Base-by-base conservation (phyloP, 2,888 invertebrate species). In the Hypolimnas misippus region DNA sequence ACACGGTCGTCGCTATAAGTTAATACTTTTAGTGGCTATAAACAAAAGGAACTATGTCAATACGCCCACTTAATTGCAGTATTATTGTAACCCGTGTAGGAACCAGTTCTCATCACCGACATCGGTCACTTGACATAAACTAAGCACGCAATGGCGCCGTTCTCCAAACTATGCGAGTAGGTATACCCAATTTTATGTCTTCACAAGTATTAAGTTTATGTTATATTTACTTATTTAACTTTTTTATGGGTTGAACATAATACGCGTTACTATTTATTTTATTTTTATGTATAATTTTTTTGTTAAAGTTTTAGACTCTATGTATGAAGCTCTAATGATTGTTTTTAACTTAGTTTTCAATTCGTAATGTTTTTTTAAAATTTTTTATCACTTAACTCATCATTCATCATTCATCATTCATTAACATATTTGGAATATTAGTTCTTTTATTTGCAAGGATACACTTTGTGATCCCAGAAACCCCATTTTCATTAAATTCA, bases 51-150 rank as follows among this genome's bases (percentile, higher is more conserved):
- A 67, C 55, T 65, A 46, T 54, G 58, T 67, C 62, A 66, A 66
- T 50, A 67, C 66, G 65, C 65, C 69, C 60, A 67, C 65, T 58
- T 64, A 65, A 69, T 65, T 68, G 66, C 63, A 67, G 46, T 68
- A 44, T 67, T 61, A 55, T 63, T 63, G 55, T 63, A 62, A 54
- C 53, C 51, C 61, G 49, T 59, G 57, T 63, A 66, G 57, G 63
- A 73, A 71, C 70, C 64, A 57, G 69, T 69, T 68, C 59, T 63
- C 66, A 56, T 55, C 58, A 60, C 59, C 62, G 67, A 70, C 65
- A 57, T 66, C 67, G 62, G 60, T 61, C 64, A 65, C 65, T 71
- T 58, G 66, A 63, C 60, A 65, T 49, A 62, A 66, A 60, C 60
- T 54, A 66, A 69, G 63, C 67, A 62, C 63, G 55, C 57, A 65